These are phyloP conservation scores for Tachystola acroxantha DNA, from an alignment of 2,888 invertebrate genomes.

Conservation along the genomic window DNA sequence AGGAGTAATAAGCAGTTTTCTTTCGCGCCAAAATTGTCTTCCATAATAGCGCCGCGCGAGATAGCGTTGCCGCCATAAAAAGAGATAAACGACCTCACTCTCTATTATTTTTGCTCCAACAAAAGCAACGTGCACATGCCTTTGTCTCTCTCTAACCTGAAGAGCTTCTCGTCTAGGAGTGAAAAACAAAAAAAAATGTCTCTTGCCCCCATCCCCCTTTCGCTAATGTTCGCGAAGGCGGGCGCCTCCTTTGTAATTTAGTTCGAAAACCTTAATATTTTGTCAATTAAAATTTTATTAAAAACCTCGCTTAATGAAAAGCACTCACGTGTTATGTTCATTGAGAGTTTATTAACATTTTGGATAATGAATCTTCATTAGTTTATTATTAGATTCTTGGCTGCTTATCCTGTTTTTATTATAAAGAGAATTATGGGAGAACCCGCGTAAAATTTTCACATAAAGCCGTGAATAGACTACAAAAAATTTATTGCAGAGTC, in stretches of 20 bases:
- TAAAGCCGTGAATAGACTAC: slow-evolving; percentile 41
- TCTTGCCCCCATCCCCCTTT: slow-evolving; percentile 53
- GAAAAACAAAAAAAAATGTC: slow-evolving; percentile 75
- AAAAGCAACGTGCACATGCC: slow-evolving; percentile 72
- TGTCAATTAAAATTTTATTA: slow-evolving; percentile 76
- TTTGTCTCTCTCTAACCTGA: slow-evolving; percentile 58
- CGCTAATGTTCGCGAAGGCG: slow-evolving; percentile 68
- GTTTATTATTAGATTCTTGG: slow-evolving; percentile 9
- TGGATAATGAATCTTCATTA: slow-evolving; percentile 36
- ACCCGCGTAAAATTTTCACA: slow-evolving; percentile 32
- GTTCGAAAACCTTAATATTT: slow-evolving; percentile 63
- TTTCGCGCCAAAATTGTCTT: slow-evolving; percentile 77
- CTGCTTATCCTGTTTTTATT: neutral
- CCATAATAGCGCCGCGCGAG: slow-evolving; percentile 74
- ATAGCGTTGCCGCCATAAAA: slow-evolving; percentile 75
- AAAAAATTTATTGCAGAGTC: slow-evolving; percentile 55
- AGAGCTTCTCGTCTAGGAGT: slow-evolving; percentile 47
- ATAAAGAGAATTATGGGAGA: neutral
- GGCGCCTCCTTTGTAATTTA: slow-evolving; percentile 69
- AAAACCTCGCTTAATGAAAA: slow-evolving; percentile 44
- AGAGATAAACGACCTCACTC: slow-evolving; percentile 77
- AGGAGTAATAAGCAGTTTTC: slow-evolving; percentile 78
- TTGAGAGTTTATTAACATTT: slow-evolving; percentile 64
- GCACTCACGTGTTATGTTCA: slow-evolving; percentile 50
- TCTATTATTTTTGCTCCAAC: slow-evolving; percentile 78